phyloP scores from a whole-genome alignment of 2,888 invertebrate genomes.

The Hydriomena furcata region DNA sequence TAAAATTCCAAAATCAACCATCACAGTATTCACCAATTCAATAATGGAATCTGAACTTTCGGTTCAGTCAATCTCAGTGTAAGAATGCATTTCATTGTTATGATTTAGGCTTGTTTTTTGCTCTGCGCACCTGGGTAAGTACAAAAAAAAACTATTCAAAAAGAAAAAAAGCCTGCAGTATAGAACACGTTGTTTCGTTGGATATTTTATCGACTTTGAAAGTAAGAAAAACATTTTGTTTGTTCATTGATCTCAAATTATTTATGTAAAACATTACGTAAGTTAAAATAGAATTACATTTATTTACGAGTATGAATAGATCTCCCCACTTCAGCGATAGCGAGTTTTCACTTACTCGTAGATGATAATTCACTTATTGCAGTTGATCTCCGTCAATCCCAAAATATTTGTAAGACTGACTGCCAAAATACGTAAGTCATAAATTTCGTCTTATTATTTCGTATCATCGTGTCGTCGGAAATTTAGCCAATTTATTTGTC shows the following conservation, averaged over 20 bases:
- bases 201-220: conserved; percentile 38
- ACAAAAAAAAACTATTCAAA: conserved; percentile 42
- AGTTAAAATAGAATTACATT: conserved; percentile 63
- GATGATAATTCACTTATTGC: conserved; percentile 39
- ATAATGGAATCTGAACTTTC: conserved; percentile 4
- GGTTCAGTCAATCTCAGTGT: conserved; percentile 58
- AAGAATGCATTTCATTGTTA: conserved; percentile 53
- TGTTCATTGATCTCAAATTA: conserved; percentile 81
- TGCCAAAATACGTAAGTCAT: conserved; percentile 37
- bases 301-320: conserved; percentile 61
- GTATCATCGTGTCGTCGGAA: conserved; percentile 13
- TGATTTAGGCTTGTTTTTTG: conserved; percentile 57
- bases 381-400: conserved; percentile 70
- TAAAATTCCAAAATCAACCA: neutral
- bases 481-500: conserved; percentile 25
- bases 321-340: conserved; percentile 27
- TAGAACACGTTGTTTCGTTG: conserved; percentile 24
- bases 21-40: conserved; percentile 1
- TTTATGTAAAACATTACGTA: conserved; percentile 67
- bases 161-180: conserved; percentile 30
- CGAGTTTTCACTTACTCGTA: conserved; percentile 41
- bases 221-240: conserved; percentile 52
- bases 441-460: conserved; percentile 11
- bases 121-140: conserved; percentile 65
- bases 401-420: conserved; percentile 64